phyloP scores from a whole-genome alignment of 1,140 invertebrate genomes.

The Magallana ariakensis region DNA sequence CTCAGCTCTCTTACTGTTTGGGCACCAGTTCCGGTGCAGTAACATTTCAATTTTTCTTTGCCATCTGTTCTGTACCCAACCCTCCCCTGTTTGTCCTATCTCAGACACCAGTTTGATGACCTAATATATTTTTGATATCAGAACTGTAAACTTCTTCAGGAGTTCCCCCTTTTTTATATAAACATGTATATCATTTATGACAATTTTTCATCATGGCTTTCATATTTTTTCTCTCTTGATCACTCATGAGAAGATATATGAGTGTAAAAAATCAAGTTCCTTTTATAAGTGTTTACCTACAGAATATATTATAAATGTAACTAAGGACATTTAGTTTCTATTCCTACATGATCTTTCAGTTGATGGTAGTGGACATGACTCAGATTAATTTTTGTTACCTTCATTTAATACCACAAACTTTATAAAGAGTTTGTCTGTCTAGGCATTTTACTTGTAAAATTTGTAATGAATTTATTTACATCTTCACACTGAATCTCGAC shows the following conservation, averaged over 20 bases:
- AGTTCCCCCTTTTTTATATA: background rate
- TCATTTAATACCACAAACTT: background rate
- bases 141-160: background rate
- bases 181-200: conserved; percentile 9
- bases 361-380: background rate
- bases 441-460: background rate
- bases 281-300: background rate
- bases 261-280: background rate
- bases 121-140: background rate
- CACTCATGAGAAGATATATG: background rate
- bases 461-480: conserved; percentile 16
- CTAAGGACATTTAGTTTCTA: background rate
- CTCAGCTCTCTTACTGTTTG: background rate
- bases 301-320: background rate
- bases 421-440: background rate
- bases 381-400: background rate
- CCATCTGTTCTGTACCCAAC: conserved; percentile 4
- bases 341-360: background rate
- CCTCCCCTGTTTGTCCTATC: background rate
- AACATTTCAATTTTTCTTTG: background rate
- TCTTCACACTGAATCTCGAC: background rate
- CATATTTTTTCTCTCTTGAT: background rate
- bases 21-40: conserved; percentile 2
- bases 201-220: background rate
- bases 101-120: background rate